Evolutionary conservation across 2,797 vertebrate species (phyloP), one percentile per base, ranked within the genome.

Genomic region (Arnoldichthys spilopterus): DNA sequence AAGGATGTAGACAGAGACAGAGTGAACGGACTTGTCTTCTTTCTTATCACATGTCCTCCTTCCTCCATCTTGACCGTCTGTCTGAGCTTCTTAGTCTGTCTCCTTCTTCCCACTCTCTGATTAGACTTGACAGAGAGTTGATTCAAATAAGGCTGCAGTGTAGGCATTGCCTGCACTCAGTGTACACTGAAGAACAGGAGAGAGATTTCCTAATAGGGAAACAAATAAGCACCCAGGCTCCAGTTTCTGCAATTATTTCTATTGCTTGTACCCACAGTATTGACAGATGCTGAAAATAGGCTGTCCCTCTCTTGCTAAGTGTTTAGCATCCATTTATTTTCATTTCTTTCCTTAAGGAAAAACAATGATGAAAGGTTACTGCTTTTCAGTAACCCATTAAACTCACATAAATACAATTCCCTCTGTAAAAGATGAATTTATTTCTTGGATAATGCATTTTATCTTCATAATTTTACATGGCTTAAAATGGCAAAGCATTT

Each of bases 301-400:
- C 26, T 72, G 24, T 45, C 18, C 32, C 18, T 37, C 13, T 40
- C 9, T 4, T 32, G 24, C 54, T 16, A 11, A 61, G 72, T 63
- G 79, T 87, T 88, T 80, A 91, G 81, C 82, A 85, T 85, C 74
- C 88, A 92, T 93, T 90, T 89, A 87, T 92, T 91, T 89, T 89
- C 87, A 91, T 92, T 85, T 89, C 12, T 49, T 82, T 77, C 77
- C 84, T 79, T 83, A 86, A 88, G 86, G 87, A 88, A 90, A 92
- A 90, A 83, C 86, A 90, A 89, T 89, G 91, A 92, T 91, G 86
- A 91, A 91, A 90, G 84, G 87, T 89, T 90, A 90, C 89, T 88
- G 84, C 70, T 89, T 90, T 92, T 92, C 92, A 90, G 90, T 87
- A 88, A 85, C 72, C 78, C 75, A 61, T 83, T 86, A 84, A 89